These are phyloP conservation scores for Pardalotus punctatus DNA, from an alignment of 2,113 vertebrate species.

Conservation along the genomic window DNA sequence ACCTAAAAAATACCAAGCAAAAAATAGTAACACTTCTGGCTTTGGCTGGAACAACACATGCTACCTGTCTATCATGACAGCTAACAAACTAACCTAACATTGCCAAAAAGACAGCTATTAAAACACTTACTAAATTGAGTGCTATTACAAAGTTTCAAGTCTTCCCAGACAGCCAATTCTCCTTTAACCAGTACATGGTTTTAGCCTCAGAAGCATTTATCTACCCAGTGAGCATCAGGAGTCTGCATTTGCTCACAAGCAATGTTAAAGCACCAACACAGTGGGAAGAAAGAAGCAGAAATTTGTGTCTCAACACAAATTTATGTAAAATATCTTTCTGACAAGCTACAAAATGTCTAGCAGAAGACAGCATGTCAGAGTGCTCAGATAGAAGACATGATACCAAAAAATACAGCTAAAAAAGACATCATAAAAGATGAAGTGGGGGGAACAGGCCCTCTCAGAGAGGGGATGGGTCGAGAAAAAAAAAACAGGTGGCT, in stretches of 20 bases:
- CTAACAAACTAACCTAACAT: background rate
- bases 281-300: background rate
- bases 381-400: background rate
- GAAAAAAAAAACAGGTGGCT: rapidly evolving
- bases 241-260: background rate
- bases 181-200: background rate
- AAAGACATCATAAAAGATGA: background rate
- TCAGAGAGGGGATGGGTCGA: background rate
- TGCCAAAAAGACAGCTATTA: background rate
- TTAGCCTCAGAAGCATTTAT: background rate
- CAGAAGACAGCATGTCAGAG: background rate
- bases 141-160: background rate
- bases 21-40: conserved; percentile 33
- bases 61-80: background rate
- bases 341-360: background rate
- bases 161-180: background rate
- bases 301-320: too few species aligned
- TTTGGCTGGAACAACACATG: background rate
- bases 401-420: background rate
- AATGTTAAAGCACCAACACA: rapidly evolving
- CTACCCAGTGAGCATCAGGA: background rate
- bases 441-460: background rate
- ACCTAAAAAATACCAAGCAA: background rate
- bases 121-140: background rate
- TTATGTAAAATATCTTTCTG: background rate